A percentile compares a stretch with the other conserved stretches of the same genome.
These are phyloP conservation scores for Hipposideros armiger DNA, from an alignment of 2,113 vertebrate genomes.

Conservation along the genomic window DNA sequence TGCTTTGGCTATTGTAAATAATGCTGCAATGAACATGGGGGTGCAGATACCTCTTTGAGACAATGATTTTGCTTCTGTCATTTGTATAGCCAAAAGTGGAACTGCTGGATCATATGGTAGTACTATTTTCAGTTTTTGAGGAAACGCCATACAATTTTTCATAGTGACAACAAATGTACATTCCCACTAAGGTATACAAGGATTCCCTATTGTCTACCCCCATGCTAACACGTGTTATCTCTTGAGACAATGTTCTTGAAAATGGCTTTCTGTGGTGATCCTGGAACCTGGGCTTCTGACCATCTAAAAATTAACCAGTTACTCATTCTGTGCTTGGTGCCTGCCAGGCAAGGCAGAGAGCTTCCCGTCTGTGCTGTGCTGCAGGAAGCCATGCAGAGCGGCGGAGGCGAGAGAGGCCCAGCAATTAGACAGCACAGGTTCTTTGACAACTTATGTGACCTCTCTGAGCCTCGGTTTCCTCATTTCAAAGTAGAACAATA, in stretches of 20 bases:
- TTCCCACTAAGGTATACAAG: neutral
- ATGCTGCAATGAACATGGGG: neutral
- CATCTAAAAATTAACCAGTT: neutral
- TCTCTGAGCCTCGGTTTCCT: neutral
- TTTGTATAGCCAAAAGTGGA: neutral
- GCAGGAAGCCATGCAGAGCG: too few relatives aligned
- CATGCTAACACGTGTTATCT: neutral
- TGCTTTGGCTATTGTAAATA: neutral
- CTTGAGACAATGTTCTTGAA: neutral
- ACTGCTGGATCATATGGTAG: neutral
- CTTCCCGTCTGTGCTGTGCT: fast-evolving
- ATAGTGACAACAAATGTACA: neutral
- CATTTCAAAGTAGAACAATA: neutral
- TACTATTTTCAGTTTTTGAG: neutral
- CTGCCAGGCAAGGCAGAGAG: neutral
- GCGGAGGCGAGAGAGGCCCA: too few relatives aligned
- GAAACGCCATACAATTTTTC: neutral
- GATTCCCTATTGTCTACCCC: neutral
- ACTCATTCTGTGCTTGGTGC: neutral
- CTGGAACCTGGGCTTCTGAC: neutral
- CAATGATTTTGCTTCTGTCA: neutral
- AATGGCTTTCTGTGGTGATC: neutral
- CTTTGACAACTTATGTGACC: neutral
- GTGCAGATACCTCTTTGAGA: neutral
- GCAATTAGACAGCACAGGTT: fast-evolving